phyloP scores from a whole-genome alignment of 2,113 vertebrate species.

The Axis porcinus region DNA sequence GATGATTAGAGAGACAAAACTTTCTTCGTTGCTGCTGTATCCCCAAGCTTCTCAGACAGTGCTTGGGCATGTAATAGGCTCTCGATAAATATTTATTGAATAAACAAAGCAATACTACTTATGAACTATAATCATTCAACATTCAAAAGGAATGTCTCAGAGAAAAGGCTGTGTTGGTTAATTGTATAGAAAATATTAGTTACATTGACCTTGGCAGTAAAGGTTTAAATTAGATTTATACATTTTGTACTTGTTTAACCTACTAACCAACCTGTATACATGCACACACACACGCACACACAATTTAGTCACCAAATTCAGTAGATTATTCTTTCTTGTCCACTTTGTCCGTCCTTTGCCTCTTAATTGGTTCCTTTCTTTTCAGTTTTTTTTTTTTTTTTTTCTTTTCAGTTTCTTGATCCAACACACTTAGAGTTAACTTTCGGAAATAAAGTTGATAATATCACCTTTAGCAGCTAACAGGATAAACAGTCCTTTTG shows the following conservation, averaged over 20 bases:
- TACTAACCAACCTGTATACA: neutral
- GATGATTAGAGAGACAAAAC: neutral
- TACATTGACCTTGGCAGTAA: neutral
- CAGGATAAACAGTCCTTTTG: neutral
- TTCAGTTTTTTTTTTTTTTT: conserved; percentile 11
- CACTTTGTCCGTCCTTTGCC: neutral
- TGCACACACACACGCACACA: neutral
- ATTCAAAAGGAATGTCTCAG: conserved; percentile 4
- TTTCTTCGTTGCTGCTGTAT: neutral
- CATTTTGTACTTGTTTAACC: neutral
- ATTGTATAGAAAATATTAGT: neutral
- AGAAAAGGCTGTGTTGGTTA: neutral
- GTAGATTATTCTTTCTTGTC: neutral
- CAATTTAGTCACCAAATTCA: neutral
- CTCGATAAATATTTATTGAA: neutral
- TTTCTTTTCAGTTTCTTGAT: conserved; percentile 45
- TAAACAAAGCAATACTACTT: neutral
- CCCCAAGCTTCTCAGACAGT: neutral
- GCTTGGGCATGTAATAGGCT: neutral
- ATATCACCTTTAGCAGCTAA: neutral
- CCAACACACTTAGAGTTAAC: neutral
- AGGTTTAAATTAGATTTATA: conserved; percentile 1
- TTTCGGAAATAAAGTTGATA: conserved; percentile 30
- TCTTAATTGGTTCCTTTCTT: conserved; percentile 5
- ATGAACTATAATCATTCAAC: neutral